Percentiles rank a stretch among this genome's conserved stretches.
Conservation (phyloP, 2,113 vertebrate species). For the Poicephalus gulielmi region DNA sequence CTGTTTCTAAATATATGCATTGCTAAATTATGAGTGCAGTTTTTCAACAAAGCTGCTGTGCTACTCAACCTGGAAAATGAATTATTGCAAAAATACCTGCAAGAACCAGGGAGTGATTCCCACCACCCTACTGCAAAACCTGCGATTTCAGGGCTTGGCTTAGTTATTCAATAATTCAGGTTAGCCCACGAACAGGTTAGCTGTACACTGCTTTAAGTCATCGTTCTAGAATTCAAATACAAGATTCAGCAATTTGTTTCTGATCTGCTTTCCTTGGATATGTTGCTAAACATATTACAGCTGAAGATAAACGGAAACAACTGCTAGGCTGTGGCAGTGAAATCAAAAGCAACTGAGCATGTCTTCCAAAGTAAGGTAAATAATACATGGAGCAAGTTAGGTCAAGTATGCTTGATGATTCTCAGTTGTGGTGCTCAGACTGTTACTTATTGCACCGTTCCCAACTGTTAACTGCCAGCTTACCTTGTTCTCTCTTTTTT, state of each 20-base stretch:
- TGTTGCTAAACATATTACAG: background rate
- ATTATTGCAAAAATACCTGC: background rate
- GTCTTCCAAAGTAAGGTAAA: background rate
- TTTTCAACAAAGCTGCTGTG: background rate
- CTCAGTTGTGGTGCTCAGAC: background rate
- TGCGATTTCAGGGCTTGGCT: background rate
- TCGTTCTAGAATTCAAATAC: background rate
- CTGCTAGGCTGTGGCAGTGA: background rate
- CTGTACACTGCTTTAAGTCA: background rate
- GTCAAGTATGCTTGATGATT: background rate
- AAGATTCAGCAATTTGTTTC: background rate
- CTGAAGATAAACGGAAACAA: background rate
- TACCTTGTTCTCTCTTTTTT: background rate
- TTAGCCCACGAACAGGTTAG: background rate
- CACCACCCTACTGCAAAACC: background rate
- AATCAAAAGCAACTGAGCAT: background rate
- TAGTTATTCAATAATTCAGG: background rate
- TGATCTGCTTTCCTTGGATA: background rate
- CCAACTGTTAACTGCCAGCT: background rate
- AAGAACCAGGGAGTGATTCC: background rate
- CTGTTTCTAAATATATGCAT: background rate
- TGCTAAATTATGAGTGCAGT: background rate
- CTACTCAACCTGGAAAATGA: background rate
- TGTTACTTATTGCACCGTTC: background rate
- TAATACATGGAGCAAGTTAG: background rate